Base-by-base conservation (phyloP, 2,888 invertebrate genomes). In the Melinopterus prodromus region DNA sequence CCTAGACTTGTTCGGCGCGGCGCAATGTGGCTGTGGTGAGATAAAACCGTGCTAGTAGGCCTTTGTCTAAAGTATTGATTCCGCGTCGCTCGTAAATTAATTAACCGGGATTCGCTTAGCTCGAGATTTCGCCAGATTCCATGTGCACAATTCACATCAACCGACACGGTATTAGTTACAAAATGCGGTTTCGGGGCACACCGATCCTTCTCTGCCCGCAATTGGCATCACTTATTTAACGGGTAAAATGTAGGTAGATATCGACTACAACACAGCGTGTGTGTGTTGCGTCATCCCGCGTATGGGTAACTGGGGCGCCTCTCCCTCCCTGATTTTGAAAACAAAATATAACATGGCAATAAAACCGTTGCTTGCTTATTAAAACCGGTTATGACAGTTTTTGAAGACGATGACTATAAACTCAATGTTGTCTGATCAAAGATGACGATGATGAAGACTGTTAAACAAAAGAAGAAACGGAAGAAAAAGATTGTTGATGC, bases 21-120 rank as follows among this genome's bases (percentile, higher is more conserved):
- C 53, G 7, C 12, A 53, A 9, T 53, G 53, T 53, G 53, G 7
- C 12, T 7, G 7, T 53, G 53, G 53, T 53, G 53, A 53, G 53
- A 53, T 53, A 53, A 53, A 53, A 53, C 12, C 53, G 53, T 53
- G 53, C 9, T 53, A 53, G 53, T 53, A 53, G 53, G 9, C 53
- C 53, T 53, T 53, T 53, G 53, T 53, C 53, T 53, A 53, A 53
- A 53, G 53, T 53, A 53, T 53, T 53, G 53, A 53, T 53, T 53
- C 53, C 53, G 12, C 53, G 53, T 2, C 53, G 53, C 9, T 53
- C 53, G 53, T 53, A 53, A 53, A 53, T 53, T 53, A 53, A 53
- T 53, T 53, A 53, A 53, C 53, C 53, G 53, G 53, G 53, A 53
- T 53, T 53, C 53, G 53, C 53, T 53, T 53, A 53, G 53, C 12